Evolutionary conservation across 2,113 vertebrate species (phyloP), one percentile per base, ranked within the genome.

Genomic region (Poecilia latipinna): DNA sequence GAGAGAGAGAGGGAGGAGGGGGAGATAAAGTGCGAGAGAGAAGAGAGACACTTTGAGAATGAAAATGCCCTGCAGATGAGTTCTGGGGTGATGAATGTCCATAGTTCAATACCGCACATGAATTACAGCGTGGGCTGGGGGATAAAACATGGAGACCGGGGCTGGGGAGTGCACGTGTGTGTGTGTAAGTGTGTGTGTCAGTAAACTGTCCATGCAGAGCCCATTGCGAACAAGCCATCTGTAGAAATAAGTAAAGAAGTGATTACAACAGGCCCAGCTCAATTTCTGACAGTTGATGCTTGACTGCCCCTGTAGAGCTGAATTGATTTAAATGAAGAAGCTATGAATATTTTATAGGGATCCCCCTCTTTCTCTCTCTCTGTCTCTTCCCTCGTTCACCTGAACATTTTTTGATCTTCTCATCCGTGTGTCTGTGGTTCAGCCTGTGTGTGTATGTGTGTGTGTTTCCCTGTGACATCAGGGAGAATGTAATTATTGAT

Each of bases 261-360:
- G 89, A 90, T 92, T 91, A 93, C 90, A 91, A 91, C 89, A 90
- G 90, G 82, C 84, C 82, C 80, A 39, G 90, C 91, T 91, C 92
- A 81, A 89, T 92, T 90, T 92, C 93, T 91, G 88, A 93, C 91
- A 90, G 92, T 87, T 86, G 83, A 89, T 82, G 90, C 93, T 86
- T 68, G 88, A 82, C 87, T 91, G 87, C 82, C 64, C 90, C 85
- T 82, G 77, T 70, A 86, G 80, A 89, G 89, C 71, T 7, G 89
- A 91, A 91, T 90, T 92, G 91, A 94, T 94, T 94, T 93, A 93
- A 93, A 94, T 93, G 91, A 93, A 94, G 92, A 90, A 91, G 90
- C 93, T 92, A 93, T 94, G 91, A 94, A 94, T 94, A 93, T 93
- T 94, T 93, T 93, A 93, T 72, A 89, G 85, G 73, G 83, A 39